These are phyloP conservation scores for Carterocephalus palaemon DNA, from an alignment of 2,888 invertebrate genomes.

Conservation along the genomic window DNA sequence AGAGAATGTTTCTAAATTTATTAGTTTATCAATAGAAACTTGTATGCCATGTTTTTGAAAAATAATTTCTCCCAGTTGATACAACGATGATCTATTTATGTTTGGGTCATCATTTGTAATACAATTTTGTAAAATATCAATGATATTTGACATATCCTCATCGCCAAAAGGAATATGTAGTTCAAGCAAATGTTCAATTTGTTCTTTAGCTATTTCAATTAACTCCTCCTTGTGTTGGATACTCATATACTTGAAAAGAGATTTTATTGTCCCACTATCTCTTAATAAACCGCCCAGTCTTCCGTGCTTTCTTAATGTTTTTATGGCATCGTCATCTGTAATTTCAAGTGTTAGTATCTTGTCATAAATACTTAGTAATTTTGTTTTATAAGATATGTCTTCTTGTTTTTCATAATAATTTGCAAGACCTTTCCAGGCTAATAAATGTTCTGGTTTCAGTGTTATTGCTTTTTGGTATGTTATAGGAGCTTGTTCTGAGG, in stretches of 20 bases:
- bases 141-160: slow-evolving; percentile 38
- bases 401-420: slow-evolving; percentile 85
- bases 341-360: slow-evolving; percentile 81
- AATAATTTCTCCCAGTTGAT: slow-evolving; percentile 48
- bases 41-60: slow-evolving; percentile 42
- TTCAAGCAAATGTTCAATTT: slow-evolving; percentile 46
- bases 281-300: slow-evolving; percentile 45
- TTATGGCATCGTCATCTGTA: slow-evolving; percentile 80
- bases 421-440: slow-evolving; percentile 88
- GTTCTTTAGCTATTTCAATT: slow-evolving; percentile 38
- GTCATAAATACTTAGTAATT: slow-evolving; percentile 81
- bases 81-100: slow-evolving; percentile 40
- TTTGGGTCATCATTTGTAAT: slow-evolving; percentile 39
- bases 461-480: slow-evolving; percentile 77
- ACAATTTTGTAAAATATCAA: slow-evolving; percentile 39
- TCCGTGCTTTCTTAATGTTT: slow-evolving; percentile 73
- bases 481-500: slow-evolving; percentile 82
- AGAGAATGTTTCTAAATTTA: slow-evolving; percentile 41
- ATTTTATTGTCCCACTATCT: slow-evolving; percentile 39
- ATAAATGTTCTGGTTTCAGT: slow-evolving; percentile 60
- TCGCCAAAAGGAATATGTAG: slow-evolving; percentile 39
- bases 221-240: slow-evolving; percentile 35
- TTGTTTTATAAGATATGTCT: slow-evolving; percentile 53
- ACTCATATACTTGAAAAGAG: slow-evolving; percentile 38
- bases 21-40: slow-evolving; percentile 45